Percentiles rank a stretch among this genome's conserved stretches.
Conservation (phyloP, 2,797 vertebrate genomes). For the Pelobates cultripes region DNA sequence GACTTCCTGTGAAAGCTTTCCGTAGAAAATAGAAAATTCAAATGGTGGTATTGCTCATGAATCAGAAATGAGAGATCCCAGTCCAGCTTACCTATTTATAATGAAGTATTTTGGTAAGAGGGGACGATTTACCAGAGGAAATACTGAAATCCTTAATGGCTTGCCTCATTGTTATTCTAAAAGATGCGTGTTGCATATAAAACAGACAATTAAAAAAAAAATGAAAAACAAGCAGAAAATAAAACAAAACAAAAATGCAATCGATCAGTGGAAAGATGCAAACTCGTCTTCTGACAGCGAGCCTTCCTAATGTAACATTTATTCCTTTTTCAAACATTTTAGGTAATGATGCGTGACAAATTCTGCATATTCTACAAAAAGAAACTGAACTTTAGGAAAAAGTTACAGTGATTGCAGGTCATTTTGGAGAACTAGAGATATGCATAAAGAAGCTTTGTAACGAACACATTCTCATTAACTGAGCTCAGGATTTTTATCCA, state of each 20-base stretch:
- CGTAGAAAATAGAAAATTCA: no score
- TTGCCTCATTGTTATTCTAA: neutral
- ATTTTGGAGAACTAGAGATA: conserved; percentile 5
- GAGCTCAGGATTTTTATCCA: neutral
- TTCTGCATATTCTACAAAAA: conserved; percentile 6
- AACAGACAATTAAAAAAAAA: neutral
- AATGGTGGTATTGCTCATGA: no score
- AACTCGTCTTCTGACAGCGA: conserved; percentile 23
- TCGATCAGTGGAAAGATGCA: conserved; percentile 3
- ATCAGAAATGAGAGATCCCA: no score
- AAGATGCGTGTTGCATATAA: neutral
- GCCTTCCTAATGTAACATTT: conserved; percentile 22
- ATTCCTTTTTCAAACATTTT: neutral
- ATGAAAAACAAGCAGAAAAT: conserved; percentile 18
- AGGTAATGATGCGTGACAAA: conserved; percentile 18
- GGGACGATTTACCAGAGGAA: no score
- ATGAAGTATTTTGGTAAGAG: neutral
- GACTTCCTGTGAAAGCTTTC: no score
- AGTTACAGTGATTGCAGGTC: conserved; percentile 1
- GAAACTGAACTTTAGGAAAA: conserved; percentile 4
- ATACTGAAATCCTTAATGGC: neutral
- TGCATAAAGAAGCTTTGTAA: conserved; percentile 6
- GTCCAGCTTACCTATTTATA: neutral
- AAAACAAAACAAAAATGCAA: neutral
- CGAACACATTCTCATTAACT: conserved; percentile 24